Conservation (phyloP, 2,888 invertebrate genomes). For the Zhuqinia jingwanae region DNA sequence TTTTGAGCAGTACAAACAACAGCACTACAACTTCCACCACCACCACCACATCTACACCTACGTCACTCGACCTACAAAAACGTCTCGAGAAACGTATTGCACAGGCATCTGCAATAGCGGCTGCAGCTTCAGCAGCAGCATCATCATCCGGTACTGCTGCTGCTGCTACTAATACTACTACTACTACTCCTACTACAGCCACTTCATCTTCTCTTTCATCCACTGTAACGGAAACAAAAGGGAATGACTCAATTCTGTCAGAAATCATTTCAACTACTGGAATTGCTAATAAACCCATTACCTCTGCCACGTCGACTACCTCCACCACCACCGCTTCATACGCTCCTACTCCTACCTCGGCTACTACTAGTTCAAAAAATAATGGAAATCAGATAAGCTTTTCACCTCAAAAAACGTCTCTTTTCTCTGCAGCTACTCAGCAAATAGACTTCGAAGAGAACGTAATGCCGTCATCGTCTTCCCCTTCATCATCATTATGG, state of each 20-base stretch:
- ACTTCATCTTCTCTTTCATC: conserved; percentile 35
- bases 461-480: not conserved
- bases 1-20: conserved; percentile 29
- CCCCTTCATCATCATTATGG: conserved; percentile 44
- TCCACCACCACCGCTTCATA: not conserved
- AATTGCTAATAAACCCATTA: conserved; percentile 33
- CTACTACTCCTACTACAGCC: conserved; percentile 11
- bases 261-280: conserved; percentile 35
- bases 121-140: conserved; percentile 25
- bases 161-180: conserved; percentile 15
- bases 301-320: not conserved
- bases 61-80: conserved; percentile 71
- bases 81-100: conserved; percentile 76
- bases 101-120: conserved; percentile 67
- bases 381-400: conserved; percentile 66
- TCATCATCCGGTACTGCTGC: not conserved
- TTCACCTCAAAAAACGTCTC: conserved; percentile 45
- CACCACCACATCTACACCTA: conserved; percentile 10
- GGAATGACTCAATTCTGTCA: conserved; percentile 44
- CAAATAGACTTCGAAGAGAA: conserved; percentile 9
- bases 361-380: not conserved
- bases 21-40: conserved; percentile 14
- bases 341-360: not conserved
- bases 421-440: conserved; percentile 8
- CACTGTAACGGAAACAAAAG: conserved; percentile 11